Evolutionary conservation across 2,888 invertebrate genomes (phyloP).

Genomic region (Erebia epiphron): DNA sequence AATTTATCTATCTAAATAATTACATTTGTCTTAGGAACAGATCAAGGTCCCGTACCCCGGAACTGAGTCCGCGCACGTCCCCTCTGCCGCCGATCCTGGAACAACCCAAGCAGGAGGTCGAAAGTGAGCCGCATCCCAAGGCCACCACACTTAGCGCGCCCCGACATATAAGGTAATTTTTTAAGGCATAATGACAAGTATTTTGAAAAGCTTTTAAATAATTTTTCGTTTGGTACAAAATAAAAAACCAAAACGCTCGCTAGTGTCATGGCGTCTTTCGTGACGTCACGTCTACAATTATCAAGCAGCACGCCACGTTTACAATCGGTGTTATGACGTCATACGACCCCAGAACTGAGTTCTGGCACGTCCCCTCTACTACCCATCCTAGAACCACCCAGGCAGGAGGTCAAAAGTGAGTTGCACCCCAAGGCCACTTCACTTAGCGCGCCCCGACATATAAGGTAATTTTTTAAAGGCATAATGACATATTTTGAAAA

Average conservation of each 20-base stretch:
- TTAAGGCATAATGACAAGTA: too few relatives aligned
- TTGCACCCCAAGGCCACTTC: constrained; percentile 48
- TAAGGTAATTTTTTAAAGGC: constrained; percentile 49
- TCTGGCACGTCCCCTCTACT: constrained; percentile 59
- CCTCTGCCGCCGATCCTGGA: constrained; percentile 62
- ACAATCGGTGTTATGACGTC: too few relatives aligned
- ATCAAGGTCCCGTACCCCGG: constrained; percentile 66
- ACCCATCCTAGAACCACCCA: constrained; percentile 61
- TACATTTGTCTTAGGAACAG: constrained; percentile 39
- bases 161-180: constrained; percentile 51
- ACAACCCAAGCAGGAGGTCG: constrained; percentile 55
- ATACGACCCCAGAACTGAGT: constrained; percentile 68
- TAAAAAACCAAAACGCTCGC: too few relatives aligned
- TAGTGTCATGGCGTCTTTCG: too few relatives aligned
- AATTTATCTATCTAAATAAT: not conserved
- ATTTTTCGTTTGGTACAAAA: too few relatives aligned
- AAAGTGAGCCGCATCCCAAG: constrained; percentile 52
- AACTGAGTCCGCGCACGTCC: constrained; percentile 60
- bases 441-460: constrained; percentile 50
- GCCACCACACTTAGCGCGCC: constrained; percentile 50
- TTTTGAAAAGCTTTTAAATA: too few relatives aligned
- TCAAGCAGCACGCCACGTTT: too few relatives aligned
- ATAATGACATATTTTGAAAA: too few relatives aligned
- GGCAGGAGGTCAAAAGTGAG: constrained; percentile 55
- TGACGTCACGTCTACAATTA: too few relatives aligned